phyloP scores from a whole-genome alignment of 1,140 invertebrate species.

The Lamellibrachia luymesi region DNA sequence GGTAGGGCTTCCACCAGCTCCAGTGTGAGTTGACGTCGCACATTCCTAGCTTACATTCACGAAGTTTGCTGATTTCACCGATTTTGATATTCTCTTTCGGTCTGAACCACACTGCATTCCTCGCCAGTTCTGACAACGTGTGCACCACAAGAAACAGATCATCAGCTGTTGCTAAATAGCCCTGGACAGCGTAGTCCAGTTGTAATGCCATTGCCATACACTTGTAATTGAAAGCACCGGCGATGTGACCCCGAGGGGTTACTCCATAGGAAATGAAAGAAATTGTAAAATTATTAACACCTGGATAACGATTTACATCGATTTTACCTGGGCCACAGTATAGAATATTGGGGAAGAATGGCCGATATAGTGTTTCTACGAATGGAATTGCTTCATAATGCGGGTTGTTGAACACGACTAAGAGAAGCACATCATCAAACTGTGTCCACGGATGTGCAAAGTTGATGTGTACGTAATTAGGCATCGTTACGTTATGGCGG shows the following conservation, averaged over 20 bases:
- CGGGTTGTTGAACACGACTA: constrained; percentile 48
- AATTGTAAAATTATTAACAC: constrained; percentile 39
- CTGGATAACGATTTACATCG: constrained; percentile 42
- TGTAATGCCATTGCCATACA: constrained; percentile 50
- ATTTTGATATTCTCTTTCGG: constrained; percentile 15
- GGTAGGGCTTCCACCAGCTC: constrained; percentile 26
- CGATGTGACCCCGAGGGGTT: constrained; percentile 16
- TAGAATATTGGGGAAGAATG: constrained; percentile 48
- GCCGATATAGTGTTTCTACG: constrained; percentile 47
- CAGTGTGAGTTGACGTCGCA: constrained; percentile 23
- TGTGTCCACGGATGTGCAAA: constrained; percentile 14
- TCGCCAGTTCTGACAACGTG: background rate
- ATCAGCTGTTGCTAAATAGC: constrained; percentile 46
- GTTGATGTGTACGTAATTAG: background rate
- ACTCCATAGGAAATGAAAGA: constrained; percentile 46
- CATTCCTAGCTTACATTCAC: constrained; percentile 24
- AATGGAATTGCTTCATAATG: constrained; percentile 49
- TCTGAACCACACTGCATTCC: constrained; percentile 14
- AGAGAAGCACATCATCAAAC: constrained; percentile 37
- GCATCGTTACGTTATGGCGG: background rate
- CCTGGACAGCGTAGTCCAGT: constrained; percentile 53
- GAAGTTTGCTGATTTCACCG: constrained; percentile 19
- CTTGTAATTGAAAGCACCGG: constrained; percentile 39
- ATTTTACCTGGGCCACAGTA: constrained; percentile 50
- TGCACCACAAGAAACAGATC: constrained; percentile 29